Base-by-base conservation (phyloP, 2,888 invertebrate genomes). In the Molanna angustata region DNA sequence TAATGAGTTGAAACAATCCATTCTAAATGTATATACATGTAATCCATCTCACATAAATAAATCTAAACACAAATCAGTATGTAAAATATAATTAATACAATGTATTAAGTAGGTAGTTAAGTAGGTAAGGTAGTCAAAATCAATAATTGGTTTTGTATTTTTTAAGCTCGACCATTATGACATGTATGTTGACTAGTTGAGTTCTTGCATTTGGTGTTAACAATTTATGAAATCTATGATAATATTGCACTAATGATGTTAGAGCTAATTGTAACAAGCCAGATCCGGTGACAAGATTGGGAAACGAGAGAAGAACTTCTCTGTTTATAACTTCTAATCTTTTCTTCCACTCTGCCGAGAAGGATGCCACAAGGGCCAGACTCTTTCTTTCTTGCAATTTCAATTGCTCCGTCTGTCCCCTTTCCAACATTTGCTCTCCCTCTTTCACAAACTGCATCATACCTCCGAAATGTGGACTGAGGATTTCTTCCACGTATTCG, bases 81-180 rank as follows among this genome's bases (percentile, higher is more conserved):
- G 41, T 20, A 41, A 20, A 41, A 9, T 14, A 19, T 41, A 41
- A 13, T 19, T 3, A 3, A 14, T 39, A 41, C 37, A 37, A 11
- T 37, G 16, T n/a, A n/a, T n/a, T n/a, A n/a, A n/a, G n/a, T n/a
- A n/a, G n/a, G n/a, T n/a, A n/a, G n/a, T n/a, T n/a, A n/a, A n/a
- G n/a, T n/a, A 27, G 27, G 6, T 27, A 27, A 7, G 14, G n/a
- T n/a, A n/a, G n/a, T n/a, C n/a, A n/a, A 19, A 14, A 17, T 49
- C 77, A 95, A 74, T 92, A 98, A 70, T 88, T 91, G 4, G 94
- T 94, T 76, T 98, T 99, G 73, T 97, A 97, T 76, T 98, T 98
- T 72, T 99, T 99, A 59, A 99, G 92, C 79, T 99, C 98, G 1
- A 97, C 94, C 94, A 98, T 98, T 54, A 99, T 90, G 55, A 96